Conservation (phyloP, 1,140 invertebrate genomes). For the Maconellicoccus hirsutus region DNA sequence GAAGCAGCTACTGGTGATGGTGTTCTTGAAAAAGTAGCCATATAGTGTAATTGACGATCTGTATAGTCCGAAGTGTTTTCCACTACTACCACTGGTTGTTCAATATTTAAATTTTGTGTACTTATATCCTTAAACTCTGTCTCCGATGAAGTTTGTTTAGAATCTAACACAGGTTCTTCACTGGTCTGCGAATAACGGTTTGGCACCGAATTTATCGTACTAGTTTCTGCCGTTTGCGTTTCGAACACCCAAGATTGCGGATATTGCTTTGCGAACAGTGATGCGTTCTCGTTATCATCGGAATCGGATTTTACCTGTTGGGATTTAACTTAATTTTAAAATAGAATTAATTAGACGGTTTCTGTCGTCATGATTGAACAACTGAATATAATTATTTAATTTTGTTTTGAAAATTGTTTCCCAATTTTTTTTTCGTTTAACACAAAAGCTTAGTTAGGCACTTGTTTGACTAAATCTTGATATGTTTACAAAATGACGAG, state of each 20-base stretch:
- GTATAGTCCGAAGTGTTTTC: background rate
- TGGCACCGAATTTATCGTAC: conserved; percentile 24
- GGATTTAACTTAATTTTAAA: background rate
- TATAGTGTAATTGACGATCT: conserved; percentile 36
- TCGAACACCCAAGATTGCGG: conserved; percentile 40
- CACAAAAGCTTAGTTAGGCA: no score
- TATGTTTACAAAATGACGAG: no score
- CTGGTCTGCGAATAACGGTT: conserved; percentile 16
- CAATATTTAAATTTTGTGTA: conserved; percentile 8
- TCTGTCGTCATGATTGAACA: no score
- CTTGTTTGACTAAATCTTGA: no score
- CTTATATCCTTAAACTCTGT: background rate
- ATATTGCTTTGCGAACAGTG: conserved; percentile 35
- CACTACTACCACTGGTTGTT: background rate
- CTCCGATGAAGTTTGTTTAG: background rate
- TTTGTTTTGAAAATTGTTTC: no score
- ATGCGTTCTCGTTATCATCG: conserved; percentile 25
- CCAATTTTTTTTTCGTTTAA: no score
- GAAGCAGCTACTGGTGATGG: conserved; percentile 36
- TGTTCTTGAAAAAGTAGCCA: conserved; percentile 38
- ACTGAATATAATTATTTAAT: no score
- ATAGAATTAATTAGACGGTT: background rate
- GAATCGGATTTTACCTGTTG: conserved; percentile 27
- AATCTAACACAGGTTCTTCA: background rate
- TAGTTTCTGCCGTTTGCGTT: conserved; percentile 27